Evolutionary conservation across 2,113 vertebrate species (phyloP), one percentile per base, ranked within the genome.

Genomic region (Abramis brama): DNA sequence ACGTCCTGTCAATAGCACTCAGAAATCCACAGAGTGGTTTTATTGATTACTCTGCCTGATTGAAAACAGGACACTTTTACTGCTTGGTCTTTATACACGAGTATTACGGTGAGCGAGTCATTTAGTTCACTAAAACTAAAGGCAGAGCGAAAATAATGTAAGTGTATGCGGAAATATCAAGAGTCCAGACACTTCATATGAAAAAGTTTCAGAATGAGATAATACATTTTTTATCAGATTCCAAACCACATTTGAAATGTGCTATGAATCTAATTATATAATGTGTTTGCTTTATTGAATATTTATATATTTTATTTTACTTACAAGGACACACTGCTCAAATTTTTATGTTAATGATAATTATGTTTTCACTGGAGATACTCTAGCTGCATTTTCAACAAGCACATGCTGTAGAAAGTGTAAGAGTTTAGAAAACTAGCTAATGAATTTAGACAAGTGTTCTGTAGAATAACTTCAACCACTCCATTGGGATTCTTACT

Each of bases 11-110:
- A 39, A 68, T 57, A 85, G 59, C n/a, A 25, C 47, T n/a, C 47
- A 79, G 76, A 80, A 83, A 64, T 86, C 17, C 78, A 15, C 17
- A 25, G 68, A 86, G 78, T 13, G 76, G 71, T 84, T 86, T 88
- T 76, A 86, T 76, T 33, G 13, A 89, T 89, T 86, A 47, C 85
- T 87, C 68, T 77, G 43, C 21, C 50, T 83, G 71, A 89, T 47
- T 90, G 83, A 90, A 30, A 83, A 85, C 8, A 88, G 84, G 50
- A 64, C 62, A 21, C 12, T 52, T 85, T 86, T 85, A 88, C 47
- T 27, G 25, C 66, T 25, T 64, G n/a, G 47, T 55, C n/a, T 60
- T 55, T 84, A 64, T 88, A 55, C n/a, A 21, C 25, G 62, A 6
- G 30, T 30, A 19, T 19, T 50, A 59, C 15, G 66, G 66, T 2